Evolutionary conservation across 2,797 vertebrate species (phyloP), one percentile per base, ranked within the genome.

Genomic region (Labroides dimidiatus): DNA sequence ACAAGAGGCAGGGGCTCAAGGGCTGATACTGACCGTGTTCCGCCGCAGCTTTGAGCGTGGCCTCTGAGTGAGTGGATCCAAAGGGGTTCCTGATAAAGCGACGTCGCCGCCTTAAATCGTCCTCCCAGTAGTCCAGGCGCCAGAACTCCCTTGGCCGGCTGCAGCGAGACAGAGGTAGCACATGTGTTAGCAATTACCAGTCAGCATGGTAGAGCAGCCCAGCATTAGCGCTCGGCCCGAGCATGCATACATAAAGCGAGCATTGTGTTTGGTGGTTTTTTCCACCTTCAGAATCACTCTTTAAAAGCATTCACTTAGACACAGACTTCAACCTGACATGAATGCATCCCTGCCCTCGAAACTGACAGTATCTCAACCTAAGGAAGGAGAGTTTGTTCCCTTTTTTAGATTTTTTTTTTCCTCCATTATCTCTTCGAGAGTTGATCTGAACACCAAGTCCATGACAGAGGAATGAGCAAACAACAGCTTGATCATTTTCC

Each of bases 71-170:
- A 92, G 96, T 94, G 77, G 97, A 99, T 94, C 98, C 98, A 52
- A 95, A 95, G 89, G 95, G 95, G 96, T 99, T 99, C 85, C 95
- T 96, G 93, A 98, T 94, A 93, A 99, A 98, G 90, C 98, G 97
- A 78, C 96, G 95, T 87, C 98, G 97, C 93, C 98, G 96, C 95
- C 98, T 96, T 95, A 99, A 96, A 96, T 99, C 97, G 95, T 99
- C 98, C 94, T 99, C 98, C 98, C 98, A 99, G 96, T 97, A 98
- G 96, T 99, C 98, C 91, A 99, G 96, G 96, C 98, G 97, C 97
- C 98, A 99, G 95, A 98, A 99, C 95, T 97, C 96, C 95, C 95
- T 95, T 90, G 96, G 96, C 94, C 97, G 96, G 95, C 96, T 96
- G 95, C 94, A 95, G 90, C 91, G 93, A 95, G 95, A 96, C 92